These are phyloP conservation scores for Bucorvus abyssinicus DNA, from an alignment of 2,797 vertebrate species.

Conservation along the genomic window DNA sequence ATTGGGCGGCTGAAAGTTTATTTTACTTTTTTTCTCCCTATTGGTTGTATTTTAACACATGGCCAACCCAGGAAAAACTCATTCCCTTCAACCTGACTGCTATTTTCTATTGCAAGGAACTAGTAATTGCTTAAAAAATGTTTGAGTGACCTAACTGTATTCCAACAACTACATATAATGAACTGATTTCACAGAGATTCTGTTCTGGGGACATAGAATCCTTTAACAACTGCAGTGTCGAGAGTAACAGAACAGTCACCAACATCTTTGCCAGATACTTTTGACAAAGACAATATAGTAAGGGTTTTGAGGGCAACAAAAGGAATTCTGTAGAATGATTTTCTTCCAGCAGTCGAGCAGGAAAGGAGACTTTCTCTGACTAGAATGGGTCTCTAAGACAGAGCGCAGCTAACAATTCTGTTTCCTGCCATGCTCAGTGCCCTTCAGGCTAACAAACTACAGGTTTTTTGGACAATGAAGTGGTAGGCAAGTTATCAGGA, in stretches of 20 bases:
- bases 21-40: background rate
- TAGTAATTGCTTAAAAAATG: background rate
- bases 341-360: background rate
- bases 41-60: background rate
- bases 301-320: background rate
- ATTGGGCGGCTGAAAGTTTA: background rate
- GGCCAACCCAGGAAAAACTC: background rate
- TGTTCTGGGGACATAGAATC: background rate
- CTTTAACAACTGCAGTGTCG: background rate
- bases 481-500: background rate
- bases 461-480: background rate
- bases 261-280: background rate
- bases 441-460: background rate
- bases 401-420: background rate
- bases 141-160: background rate
- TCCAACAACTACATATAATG: background rate
- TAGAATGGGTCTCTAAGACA: background rate
- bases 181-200: background rate
- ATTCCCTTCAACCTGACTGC: background rate
- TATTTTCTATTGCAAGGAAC: background rate
- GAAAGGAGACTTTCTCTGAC: background rate
- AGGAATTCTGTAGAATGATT: background rate
- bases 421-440: background rate
- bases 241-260: background rate
- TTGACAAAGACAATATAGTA: background rate